A percentile compares a stretch with the other conserved stretches of the same genome.
These are phyloP conservation scores for Chionoecetes opilio DNA, from an alignment of 1,140 invertebrate species.

Conservation along the genomic window DNA sequence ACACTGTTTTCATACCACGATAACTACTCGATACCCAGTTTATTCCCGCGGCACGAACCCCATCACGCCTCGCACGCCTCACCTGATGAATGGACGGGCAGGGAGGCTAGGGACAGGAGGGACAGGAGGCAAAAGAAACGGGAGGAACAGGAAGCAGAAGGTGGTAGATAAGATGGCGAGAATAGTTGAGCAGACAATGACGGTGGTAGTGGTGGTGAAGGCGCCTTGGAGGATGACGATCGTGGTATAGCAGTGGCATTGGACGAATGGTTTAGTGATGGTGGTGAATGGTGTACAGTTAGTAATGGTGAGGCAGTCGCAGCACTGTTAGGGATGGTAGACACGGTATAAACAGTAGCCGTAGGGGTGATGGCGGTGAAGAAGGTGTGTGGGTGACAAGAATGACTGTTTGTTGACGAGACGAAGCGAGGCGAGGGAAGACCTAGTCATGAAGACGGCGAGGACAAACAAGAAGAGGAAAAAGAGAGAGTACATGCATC, in stretches of 20 bases:
- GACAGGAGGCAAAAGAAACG: neutral
- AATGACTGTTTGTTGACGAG: neutral
- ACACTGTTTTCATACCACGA: slow-evolving; percentile 73
- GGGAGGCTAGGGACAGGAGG: neutral
- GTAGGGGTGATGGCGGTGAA: neutral
- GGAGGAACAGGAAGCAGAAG: neutral
- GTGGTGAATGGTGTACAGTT: neutral
- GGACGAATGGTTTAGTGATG: neutral
- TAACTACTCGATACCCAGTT: slow-evolving; percentile 63
- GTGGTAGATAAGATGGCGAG: neutral
- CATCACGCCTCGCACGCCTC: neutral
- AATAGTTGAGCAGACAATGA: neutral
- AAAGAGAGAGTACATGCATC: neutral
- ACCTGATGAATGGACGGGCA: slow-evolving; percentile 33
- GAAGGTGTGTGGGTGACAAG: neutral
- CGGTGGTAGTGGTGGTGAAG: neutral
- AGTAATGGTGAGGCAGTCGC: neutral
- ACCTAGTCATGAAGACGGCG: neutral
- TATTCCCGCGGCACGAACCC: slow-evolving; percentile 51
- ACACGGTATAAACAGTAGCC: neutral
- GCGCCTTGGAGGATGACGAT: too few species aligned
- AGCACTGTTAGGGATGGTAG: neutral
- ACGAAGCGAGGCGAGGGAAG: neutral
- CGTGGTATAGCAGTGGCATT: neutral
- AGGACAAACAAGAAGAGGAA: neutral